Evolutionary conservation across 23 tunicate species (phyloP).

Genomic region (Halocynthia roretzi): DNA sequence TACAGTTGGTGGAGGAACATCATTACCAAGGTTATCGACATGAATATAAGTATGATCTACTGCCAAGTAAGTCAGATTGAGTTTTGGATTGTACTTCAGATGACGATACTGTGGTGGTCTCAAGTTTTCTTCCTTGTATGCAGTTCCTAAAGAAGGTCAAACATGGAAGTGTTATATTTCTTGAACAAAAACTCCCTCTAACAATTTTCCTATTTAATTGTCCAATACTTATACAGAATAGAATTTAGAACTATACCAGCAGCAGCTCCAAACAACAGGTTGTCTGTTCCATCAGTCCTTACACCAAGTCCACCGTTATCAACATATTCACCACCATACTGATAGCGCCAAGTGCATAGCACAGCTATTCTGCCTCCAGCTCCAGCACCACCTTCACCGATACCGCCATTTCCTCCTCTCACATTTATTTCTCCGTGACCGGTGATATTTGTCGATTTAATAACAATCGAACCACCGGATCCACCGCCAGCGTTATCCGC

Average conservation of each 20-base stretch:
- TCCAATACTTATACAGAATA: background rate
- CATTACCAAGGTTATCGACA: constrained; percentile 23
- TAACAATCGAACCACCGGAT: constrained; percentile 24
- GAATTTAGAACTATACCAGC: constrained; percentile 2
- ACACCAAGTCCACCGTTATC: constrained; percentile 26
- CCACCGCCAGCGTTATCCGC: constrained; percentile 24
- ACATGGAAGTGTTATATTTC: too few species aligned
- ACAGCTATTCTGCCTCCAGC: constrained; percentile 30
- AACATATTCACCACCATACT: constrained; percentile 19
- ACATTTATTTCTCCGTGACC: constrained; percentile 32
- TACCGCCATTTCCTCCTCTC: constrained; percentile 18
- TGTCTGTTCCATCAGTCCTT: background rate
- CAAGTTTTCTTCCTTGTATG: constrained; percentile 25
- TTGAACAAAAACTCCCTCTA: background rate
- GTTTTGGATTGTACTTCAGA: constrained; percentile 16
- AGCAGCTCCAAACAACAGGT: constrained; percentile 10
- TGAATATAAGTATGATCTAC: constrained; percentile 28
- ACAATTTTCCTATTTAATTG: background rate
- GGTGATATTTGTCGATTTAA: constrained; percentile 22
- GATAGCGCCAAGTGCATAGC: constrained; percentile 20
- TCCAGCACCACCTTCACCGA: constrained; percentile 19
- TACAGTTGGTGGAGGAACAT: constrained; percentile 28
- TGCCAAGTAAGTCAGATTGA: constrained; percentile 14
- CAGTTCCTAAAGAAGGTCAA: constrained; percentile 2
- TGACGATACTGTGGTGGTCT: constrained; percentile 24